Evolutionary conservation across 2,797 vertebrate species (phyloP).

Genomic region (Crenuchus spilurus): DNA sequence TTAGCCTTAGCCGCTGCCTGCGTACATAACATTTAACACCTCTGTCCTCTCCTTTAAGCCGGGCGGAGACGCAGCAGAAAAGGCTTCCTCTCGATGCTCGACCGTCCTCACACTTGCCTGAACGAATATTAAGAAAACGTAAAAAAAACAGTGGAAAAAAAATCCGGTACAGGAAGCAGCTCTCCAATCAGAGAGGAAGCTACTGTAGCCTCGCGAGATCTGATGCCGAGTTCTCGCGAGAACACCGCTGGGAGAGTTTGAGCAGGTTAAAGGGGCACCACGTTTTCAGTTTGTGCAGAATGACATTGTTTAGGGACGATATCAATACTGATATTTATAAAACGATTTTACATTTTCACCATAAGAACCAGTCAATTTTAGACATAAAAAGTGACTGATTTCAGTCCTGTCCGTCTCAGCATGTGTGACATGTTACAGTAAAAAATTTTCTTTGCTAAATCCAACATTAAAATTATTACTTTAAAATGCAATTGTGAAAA

Average conservation of each 20-base stretch:
- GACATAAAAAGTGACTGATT: too few species aligned
- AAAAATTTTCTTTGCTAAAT: too few species aligned
- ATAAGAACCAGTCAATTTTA: too few species aligned
- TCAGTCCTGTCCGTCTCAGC: too few species aligned
- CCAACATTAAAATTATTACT: too few species aligned
- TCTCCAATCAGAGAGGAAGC: conserved; percentile 68
- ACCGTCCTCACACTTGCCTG: not conserved
- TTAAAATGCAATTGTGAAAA: too few species aligned
- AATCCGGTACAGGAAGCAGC: conserved; percentile 77
- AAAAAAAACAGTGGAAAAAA: not conserved
- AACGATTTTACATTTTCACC: too few species aligned
- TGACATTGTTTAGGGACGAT: too few species aligned
- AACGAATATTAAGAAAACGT: not conserved
- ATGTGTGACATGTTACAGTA: too few species aligned
- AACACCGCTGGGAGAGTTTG: not conserved
- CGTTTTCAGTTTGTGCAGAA: too few species aligned
- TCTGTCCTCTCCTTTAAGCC: not conserved
- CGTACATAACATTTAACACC: not conserved
- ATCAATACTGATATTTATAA: too few species aligned
- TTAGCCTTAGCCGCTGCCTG: not conserved
- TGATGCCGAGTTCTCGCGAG: conserved; percentile 48
- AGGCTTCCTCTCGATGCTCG: not conserved
- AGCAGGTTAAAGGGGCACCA: too few species aligned
- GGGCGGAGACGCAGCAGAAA: not conserved
- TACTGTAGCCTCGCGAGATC: conserved; percentile 68